Evolutionary conservation across 30 jellyfish, hydroid and myxozoan genomes (phyloP).

Genomic region (Cassiopea xamachana): DNA sequence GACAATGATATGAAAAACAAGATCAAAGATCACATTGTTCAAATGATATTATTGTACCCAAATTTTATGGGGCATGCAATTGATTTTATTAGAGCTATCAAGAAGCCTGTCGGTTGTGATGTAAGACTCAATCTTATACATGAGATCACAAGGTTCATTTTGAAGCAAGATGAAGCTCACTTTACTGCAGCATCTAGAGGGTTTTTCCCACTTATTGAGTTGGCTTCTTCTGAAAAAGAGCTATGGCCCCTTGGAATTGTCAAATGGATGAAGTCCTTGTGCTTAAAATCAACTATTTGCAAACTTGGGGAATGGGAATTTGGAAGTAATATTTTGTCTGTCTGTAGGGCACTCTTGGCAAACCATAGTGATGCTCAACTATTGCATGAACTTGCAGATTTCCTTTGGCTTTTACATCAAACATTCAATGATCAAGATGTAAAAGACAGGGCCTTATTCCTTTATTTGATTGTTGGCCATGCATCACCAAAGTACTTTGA

Average conservation of each 20-base stretch:
- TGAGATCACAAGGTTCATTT: slow-evolving; percentile 10
- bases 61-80: slow-evolving; percentile 38
- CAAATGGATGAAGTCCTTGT: slow-evolving; percentile 41
- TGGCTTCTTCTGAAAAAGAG: slow-evolving; percentile 47
- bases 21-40: slow-evolving; percentile 21
- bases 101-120: background rate
- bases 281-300: slow-evolving; percentile 12
- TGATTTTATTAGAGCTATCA: slow-evolving; percentile 33
- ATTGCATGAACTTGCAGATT: slow-evolving; percentile 61
- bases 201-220: slow-evolving; percentile 33
- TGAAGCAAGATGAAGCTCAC: background rate
- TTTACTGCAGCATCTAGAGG: slow-evolving; percentile 6
- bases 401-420: slow-evolving; percentile 48
- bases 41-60: slow-evolving; percentile 26
- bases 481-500: slow-evolving; percentile 73
- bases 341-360: slow-evolving; percentile 52
- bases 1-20: background rate
- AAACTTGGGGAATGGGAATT: slow-evolving; percentile 43
- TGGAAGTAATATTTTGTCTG: slow-evolving; percentile 46
- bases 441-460: slow-evolving; percentile 77
- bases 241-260: slow-evolving; percentile 62
- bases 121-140: slow-evolving; percentile 23
- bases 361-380: slow-evolving; percentile 23
- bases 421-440: slow-evolving; percentile 53
- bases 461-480: slow-evolving; percentile 71